phyloP scores from a whole-genome alignment of 2,797 vertebrate species.

The Pteronotus mesoamericanus region DNA sequence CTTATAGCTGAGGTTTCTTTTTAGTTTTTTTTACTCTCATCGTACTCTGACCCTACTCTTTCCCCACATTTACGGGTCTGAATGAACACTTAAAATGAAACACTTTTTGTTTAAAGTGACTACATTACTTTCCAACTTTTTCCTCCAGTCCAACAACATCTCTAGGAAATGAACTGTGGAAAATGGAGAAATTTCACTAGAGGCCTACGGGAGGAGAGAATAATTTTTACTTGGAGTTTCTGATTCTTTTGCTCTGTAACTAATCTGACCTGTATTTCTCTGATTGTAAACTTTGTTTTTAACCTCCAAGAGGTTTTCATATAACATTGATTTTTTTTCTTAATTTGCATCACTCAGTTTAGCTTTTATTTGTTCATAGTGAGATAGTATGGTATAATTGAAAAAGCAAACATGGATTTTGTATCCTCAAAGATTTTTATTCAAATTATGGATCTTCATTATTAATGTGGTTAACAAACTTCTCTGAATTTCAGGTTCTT shows the following conservation, averaged over 20 bases:
- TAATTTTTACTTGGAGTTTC: conserved; percentile 24
- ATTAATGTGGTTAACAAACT: background rate
- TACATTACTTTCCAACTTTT: background rate
- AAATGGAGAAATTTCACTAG: background rate
- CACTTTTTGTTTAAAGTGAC: background rate
- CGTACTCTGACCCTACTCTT: background rate
- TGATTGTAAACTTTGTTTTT: background rate
- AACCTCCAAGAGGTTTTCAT: background rate
- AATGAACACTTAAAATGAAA: conserved; percentile 11
- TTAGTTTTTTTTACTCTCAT: background rate
- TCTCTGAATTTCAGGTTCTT: conserved; percentile 14
- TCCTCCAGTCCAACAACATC: background rate
- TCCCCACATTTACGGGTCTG: background rate
- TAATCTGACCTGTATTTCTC: background rate
- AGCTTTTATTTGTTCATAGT: conserved; percentile 19
- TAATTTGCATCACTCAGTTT: background rate
- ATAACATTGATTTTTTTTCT: background rate
- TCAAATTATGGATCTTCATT: background rate
- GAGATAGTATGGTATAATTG: background rate
- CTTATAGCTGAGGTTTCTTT: background rate
- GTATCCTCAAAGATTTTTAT: background rate
- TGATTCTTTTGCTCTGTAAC: conserved; percentile 8
- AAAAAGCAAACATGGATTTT: background rate
- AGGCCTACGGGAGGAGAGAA: background rate
- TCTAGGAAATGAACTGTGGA: background rate